These are phyloP conservation scores for Drosophila ohnishii DNA, from an alignment of 1,140 invertebrate species.

Conservation along the genomic window DNA sequence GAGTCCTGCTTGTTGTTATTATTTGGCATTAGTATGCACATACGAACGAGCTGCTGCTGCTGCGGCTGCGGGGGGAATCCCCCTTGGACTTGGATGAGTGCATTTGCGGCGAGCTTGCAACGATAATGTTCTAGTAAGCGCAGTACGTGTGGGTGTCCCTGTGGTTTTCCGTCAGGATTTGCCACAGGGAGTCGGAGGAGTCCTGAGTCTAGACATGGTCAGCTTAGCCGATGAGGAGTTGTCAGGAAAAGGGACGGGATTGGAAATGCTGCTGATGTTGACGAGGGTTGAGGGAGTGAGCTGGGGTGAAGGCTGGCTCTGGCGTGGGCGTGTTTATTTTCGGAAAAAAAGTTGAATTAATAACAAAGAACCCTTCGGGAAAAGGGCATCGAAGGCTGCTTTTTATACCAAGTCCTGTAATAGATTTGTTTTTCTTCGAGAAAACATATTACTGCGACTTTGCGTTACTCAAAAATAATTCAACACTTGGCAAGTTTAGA, in stretches of 20 bases:
- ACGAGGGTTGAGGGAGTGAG: conserved; percentile 21
- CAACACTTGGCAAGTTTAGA: background rate
- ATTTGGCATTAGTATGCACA: conserved; percentile 62
- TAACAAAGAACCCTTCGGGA: conserved; percentile 8
- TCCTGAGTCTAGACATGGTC: conserved; percentile 63
- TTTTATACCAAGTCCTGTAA: conserved; percentile 4
- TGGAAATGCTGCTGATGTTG: conserved; percentile 36
- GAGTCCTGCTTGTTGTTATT: conserved; percentile 45
- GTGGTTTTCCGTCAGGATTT: conserved; percentile 41
- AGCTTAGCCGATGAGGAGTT: conserved; percentile 52
- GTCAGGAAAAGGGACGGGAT: conserved; percentile 13
- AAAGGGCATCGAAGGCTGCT: background rate
- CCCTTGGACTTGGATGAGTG: conserved; percentile 55
- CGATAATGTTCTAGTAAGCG: conserved; percentile 62
- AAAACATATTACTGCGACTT: background rate
- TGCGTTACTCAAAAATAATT: background rate
- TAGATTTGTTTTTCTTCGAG: conserved; percentile 25
- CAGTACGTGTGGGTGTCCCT: conserved; percentile 24
- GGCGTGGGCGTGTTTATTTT: conserved; percentile 17
- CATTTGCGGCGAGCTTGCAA: conserved; percentile 72
- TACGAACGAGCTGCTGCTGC: conserved; percentile 8
- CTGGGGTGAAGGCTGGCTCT: conserved; percentile 16
- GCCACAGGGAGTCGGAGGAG: conserved; percentile 17
- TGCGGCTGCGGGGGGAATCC: conserved; percentile 1
- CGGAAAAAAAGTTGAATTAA: conserved; percentile 27